A percentile compares a stretch with the other conserved stretches of the same genome.
Evolutionary conservation across 2,113 vertebrate species (phyloP).

Genomic region (Ovis canadensis): DNA sequence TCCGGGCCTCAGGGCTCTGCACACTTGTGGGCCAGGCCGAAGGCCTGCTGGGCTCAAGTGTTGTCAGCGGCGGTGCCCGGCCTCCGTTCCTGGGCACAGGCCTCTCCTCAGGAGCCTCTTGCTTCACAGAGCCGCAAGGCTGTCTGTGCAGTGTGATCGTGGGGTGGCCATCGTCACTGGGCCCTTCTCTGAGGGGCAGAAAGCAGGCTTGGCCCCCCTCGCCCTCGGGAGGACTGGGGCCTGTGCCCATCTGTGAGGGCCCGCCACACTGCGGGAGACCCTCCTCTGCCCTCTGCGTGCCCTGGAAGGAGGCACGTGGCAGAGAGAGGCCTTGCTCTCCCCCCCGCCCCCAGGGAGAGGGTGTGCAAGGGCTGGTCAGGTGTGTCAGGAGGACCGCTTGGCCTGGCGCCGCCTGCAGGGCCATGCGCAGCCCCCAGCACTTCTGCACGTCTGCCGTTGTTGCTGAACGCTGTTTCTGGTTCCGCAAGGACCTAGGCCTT

Average conservation of each 20-base stretch:
- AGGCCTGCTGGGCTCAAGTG: background rate
- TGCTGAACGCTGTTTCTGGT: background rate
- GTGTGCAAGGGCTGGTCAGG: background rate
- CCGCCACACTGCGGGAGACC: background rate
- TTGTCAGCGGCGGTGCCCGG: no score
- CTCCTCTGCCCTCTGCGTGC: background rate
- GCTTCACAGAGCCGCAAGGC: background rate
- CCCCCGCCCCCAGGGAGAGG: background rate
- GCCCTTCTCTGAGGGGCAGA: background rate
- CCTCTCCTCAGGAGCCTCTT: background rate
- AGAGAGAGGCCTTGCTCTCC: background rate
- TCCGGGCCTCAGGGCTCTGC: background rate
- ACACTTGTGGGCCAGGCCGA: background rate
- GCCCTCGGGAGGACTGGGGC: background rate
- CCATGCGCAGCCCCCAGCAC: background rate
- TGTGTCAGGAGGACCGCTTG: background rate
- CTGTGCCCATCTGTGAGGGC: background rate
- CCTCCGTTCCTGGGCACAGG: background rate
- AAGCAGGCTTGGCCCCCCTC: background rate
- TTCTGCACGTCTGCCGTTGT: no score
- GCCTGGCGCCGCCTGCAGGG: background rate
- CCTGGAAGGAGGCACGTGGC: background rate
- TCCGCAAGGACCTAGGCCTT: background rate
- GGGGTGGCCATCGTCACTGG: background rate
- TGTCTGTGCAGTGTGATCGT: background rate